Conservation (phyloP, 2,797 vertebrate genomes). For the Telmatherina bonti region DNA sequence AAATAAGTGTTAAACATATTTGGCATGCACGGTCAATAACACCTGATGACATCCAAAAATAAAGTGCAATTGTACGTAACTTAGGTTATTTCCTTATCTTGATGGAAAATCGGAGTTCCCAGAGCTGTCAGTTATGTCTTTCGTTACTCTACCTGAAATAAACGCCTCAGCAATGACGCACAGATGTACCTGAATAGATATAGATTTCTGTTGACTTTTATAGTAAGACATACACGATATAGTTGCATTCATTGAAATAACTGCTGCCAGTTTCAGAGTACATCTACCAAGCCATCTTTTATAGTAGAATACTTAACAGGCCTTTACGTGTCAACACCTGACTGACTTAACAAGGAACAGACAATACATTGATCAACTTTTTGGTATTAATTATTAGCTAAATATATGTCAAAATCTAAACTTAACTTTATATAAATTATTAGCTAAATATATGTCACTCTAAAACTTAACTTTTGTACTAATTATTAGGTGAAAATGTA, state of each 20-base stretch:
- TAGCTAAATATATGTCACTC: too few species aligned
- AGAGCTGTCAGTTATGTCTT: not conserved
- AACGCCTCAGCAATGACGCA: slow-evolving; percentile 5
- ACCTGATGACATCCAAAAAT: too few species aligned
- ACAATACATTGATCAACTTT: too few species aligned
- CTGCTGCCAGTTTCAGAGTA: not conserved
- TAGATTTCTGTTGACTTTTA: slow-evolving; percentile 29
- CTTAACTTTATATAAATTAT: too few species aligned
- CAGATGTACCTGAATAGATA: not conserved
- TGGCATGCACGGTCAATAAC: not conserved
- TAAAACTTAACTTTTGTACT: too few species aligned
- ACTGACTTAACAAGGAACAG: not conserved
- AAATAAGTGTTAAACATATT: not conserved
- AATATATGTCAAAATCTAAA: too few species aligned
- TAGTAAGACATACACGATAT: not conserved
- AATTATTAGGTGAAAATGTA: too few species aligned
- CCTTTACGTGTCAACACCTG: not conserved
- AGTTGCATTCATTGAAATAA: not conserved
- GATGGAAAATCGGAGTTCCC: not conserved
- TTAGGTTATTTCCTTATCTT: not conserved
- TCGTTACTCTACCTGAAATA: not conserved
- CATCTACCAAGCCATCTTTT: not conserved
- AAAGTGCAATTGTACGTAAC: too few species aligned
- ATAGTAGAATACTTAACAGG: not conserved
- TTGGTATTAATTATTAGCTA: too few species aligned